These are phyloP conservation scores for Ochotona curzoniae DNA, from an alignment of 2,113 vertebrate species.

Conservation along the genomic window DNA sequence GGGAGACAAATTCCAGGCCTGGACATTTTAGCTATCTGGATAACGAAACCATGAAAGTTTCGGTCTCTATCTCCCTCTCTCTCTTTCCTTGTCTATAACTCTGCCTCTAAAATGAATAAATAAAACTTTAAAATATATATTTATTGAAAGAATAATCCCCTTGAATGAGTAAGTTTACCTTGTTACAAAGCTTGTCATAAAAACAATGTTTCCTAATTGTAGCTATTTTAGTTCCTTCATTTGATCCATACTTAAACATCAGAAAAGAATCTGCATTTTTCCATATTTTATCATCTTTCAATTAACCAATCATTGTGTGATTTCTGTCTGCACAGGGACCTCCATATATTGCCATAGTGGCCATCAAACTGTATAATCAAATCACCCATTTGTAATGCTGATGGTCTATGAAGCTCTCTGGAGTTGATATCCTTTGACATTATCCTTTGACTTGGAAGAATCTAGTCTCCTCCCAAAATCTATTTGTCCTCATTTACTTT, in stretches of 20 bases:
- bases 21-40: no score
- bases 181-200: background rate
- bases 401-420: background rate
- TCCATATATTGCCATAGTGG: background rate
- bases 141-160: background rate
- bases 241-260: background rate
- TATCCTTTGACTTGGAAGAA: background rate
- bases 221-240: background rate
- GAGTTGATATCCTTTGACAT: background rate
- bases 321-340: background rate
- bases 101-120: no score
- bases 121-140: background rate
- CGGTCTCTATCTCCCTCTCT: no score
- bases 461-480: background rate
- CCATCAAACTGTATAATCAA: background rate
- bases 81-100: no score
- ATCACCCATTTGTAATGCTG: background rate
- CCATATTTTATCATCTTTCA: background rate
- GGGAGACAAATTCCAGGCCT: no score
- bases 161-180: background rate
- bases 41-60: no score
- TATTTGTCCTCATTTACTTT: constrained; percentile 23
- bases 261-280: background rate
- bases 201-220: background rate
- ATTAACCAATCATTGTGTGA: background rate